Percentiles rank a stretch among this genome's conserved stretches.
phyloP scores from a whole-genome alignment of 2,888 invertebrate species.

The Rhogogaster chlorosoma region DNA sequence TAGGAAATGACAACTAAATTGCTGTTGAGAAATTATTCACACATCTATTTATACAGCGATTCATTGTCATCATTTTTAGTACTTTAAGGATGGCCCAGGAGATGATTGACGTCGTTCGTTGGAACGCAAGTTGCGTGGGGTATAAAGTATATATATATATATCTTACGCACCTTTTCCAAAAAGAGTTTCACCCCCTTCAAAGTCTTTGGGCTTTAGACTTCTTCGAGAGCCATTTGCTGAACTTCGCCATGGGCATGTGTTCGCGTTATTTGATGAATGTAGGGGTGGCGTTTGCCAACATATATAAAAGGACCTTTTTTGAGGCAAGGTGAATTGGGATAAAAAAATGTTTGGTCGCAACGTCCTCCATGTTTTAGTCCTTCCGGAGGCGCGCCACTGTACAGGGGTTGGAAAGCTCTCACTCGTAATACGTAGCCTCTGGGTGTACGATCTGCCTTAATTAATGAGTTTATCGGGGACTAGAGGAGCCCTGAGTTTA shows the following conservation, averaged over 20 bases:
- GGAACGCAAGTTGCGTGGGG: neutral
- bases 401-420: conserved; percentile 30
- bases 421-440: conserved; percentile 34
- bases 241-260: neutral
- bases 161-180: neutral
- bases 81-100: neutral
- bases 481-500: conserved; percentile 66
- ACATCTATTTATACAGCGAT: neutral
- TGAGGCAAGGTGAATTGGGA: neutral
- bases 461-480: conserved; percentile 77
- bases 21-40: neutral
- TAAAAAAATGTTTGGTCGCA: neutral
- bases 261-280: neutral
- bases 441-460: conserved; percentile 68
- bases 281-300: neutral
- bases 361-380: conserved; percentile 9
- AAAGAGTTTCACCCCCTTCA: neutral
- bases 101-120: neutral
- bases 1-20: neutral
- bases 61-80: neutral
- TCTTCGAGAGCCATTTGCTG: neutral
- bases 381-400: neutral
- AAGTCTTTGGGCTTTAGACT: neutral
- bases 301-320: neutral
- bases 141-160: neutral